A percentile compares a stretch with the other conserved stretches of the same genome.
Conservation (phyloP, 2,888 invertebrate genomes). For the Nineta flava region DNA sequence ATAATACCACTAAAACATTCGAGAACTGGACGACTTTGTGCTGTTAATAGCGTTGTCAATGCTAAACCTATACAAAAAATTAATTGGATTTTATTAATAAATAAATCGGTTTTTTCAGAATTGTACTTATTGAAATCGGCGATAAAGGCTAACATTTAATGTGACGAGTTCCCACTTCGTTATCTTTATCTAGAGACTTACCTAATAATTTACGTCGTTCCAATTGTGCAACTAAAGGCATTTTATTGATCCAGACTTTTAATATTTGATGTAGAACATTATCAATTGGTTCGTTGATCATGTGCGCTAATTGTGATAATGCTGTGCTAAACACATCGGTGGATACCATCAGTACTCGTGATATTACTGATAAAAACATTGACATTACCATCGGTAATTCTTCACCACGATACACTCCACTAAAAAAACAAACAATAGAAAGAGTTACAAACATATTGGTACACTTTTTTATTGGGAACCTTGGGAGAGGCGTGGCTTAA, state of each 20-base stretch:
- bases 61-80: constrained; percentile 38
- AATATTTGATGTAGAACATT: constrained; percentile 54
- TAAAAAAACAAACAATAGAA: too few relatives aligned
- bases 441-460: constrained; percentile 8
- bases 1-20: constrained; percentile 58
- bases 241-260: constrained; percentile 63
- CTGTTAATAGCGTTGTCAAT: constrained; percentile 50
- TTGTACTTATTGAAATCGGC: too few relatives aligned
- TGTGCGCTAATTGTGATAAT: constrained; percentile 30
- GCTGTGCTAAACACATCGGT: constrained; percentile 47
- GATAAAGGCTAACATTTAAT: too few relatives aligned
- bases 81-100: constrained; percentile 1
- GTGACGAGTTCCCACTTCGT: too few relatives aligned
- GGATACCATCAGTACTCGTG: constrained; percentile 59
- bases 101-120: too few relatives aligned
- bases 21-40: constrained; percentile 49
- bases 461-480: too few relatives aligned
- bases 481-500: too few relatives aligned
- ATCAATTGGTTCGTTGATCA: constrained; percentile 35
- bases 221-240: constrained; percentile 59
- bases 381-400: constrained; percentile 60
- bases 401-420: constrained; percentile 49
- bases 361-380: constrained; percentile 60
- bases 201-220: constrained; percentile 66
- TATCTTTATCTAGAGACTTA: constrained; percentile 4